Evolutionary conservation across 2,888 invertebrate genomes (phyloP).

Genomic region (Eristalis arbustorum): DNA sequence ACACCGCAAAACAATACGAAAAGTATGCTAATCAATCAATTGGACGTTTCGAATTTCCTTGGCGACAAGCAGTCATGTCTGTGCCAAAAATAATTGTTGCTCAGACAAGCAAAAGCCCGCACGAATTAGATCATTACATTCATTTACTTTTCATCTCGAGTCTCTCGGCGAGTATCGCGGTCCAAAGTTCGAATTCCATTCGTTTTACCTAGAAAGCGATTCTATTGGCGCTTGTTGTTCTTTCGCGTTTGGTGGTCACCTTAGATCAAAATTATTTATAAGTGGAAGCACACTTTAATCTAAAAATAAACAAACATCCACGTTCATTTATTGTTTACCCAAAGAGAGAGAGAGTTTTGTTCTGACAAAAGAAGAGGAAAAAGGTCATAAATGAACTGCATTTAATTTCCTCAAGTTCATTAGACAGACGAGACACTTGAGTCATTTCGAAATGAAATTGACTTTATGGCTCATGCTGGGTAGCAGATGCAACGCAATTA

Average conservation of each 20-base stretch:
- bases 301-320: neutral
- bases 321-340: neutral
- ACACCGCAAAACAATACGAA: too few species aligned
- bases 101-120: neutral
- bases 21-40: neutral
- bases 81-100: neutral
- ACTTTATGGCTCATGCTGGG: neutral
- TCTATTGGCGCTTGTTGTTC: neutral
- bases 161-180: neutral
- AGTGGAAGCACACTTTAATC: neutral
- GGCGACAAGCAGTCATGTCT: neutral
- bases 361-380: neutral
- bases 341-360: neutral
- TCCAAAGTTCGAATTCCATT: neutral
- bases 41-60: neutral
- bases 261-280: neutral
- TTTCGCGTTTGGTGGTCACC: neutral
- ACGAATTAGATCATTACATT: neutral
- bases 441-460: neutral
- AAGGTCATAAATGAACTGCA: neutral
- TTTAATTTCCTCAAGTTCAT: neutral
- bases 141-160: neutral
- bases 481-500: neutral
- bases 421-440: neutral
- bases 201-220: neutral